Percentiles rank a stretch among this genome's conserved stretches.
phyloP scores from a whole-genome alignment of 2,888 invertebrate species.

The Tetranychus piercei region DNA sequence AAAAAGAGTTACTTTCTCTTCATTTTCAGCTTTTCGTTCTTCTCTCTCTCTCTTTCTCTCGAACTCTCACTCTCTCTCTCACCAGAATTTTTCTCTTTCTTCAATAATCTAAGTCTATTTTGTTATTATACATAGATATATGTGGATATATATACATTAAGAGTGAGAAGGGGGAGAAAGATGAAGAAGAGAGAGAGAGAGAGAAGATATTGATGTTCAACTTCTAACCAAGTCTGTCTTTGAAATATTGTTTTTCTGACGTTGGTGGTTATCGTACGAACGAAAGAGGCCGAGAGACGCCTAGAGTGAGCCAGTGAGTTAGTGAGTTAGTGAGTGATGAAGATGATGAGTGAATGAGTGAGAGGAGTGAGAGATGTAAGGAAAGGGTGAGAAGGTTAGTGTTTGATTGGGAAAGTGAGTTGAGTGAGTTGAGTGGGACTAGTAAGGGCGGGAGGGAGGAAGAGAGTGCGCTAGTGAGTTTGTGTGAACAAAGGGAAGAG shows the following conservation, averaged over 20 bases:
- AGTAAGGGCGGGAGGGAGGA: slow-evolving; percentile 2
- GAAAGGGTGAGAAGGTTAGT: background rate
- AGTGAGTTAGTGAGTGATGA: background rate
- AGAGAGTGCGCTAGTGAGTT: background rate
- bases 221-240: background rate
- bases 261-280: background rate
- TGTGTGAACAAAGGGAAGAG: background rate
- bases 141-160: background rate
- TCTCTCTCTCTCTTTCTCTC: slow-evolving; percentile 8
- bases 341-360: background rate
- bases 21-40: background rate
- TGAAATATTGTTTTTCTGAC: background rate
- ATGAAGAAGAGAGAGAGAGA: background rate
- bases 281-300: slow-evolving; percentile 6
- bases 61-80: slow-evolving; percentile 2
- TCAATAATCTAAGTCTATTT: background rate
- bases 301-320: background rate
- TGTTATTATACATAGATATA: background rate
- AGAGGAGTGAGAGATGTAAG: background rate
- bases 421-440: background rate
- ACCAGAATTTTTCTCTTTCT: background rate
- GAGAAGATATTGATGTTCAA: background rate
- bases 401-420: background rate
- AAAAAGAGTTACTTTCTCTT: background rate
- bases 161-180: background rate